phyloP scores from a whole-genome alignment of 2,113 vertebrate species.

The Larimichthys polyactis region DNA sequence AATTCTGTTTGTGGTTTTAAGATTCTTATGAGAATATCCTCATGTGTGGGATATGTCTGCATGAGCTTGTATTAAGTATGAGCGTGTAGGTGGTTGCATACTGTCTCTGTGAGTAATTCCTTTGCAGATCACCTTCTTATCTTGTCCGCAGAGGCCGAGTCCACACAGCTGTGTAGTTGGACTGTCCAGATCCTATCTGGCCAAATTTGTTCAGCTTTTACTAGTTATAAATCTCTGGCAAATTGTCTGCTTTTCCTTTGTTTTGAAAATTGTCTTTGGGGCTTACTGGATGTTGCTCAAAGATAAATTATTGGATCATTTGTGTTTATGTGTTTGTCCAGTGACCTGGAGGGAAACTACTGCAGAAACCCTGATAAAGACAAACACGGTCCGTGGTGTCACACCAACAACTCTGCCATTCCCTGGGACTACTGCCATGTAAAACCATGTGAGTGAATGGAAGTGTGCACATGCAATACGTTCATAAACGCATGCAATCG shows the following conservation, averaged over 20 bases:
- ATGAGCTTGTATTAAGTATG: slow-evolving; percentile 41
- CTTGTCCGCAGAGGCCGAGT: slow-evolving; percentile 53
- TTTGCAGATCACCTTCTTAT: slow-evolving; percentile 62
- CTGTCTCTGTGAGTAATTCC: slow-evolving; percentile 65
- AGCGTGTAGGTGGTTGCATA: slow-evolving; percentile 53
- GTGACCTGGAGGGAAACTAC: slow-evolving; percentile 89
- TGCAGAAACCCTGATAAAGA: slow-evolving; percentile 98
- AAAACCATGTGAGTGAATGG: slow-evolving; percentile 90
- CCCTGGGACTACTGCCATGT: slow-evolving; percentile 97
- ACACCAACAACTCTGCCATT: slow-evolving; percentile 91
- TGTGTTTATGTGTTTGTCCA: slow-evolving; percentile 60
- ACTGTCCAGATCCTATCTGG: slow-evolving; percentile 55
- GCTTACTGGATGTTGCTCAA: slow-evolving; percentile 36
- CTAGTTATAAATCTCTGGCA: slow-evolving; percentile 48
- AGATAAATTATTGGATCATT: slow-evolving; percentile 33
- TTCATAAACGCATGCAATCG: background rate
- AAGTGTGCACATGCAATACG: background rate
- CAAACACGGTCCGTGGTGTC: slow-evolving; percentile 98
- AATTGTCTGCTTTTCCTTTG: slow-evolving; percentile 20
- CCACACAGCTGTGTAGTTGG: slow-evolving; percentile 69
- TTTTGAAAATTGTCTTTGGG: slow-evolving; percentile 32
- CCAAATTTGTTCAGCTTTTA: slow-evolving; percentile 49
- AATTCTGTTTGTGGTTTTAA: slow-evolving; percentile 45
- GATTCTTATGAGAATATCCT: slow-evolving; percentile 19
- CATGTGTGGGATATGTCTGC: slow-evolving; percentile 52